Percentiles rank a stretch among this genome's conserved stretches.
phyloP scores from a whole-genome alignment of 2,888 invertebrate genomes.

The Lepidocyrtoides sp. region DNA sequence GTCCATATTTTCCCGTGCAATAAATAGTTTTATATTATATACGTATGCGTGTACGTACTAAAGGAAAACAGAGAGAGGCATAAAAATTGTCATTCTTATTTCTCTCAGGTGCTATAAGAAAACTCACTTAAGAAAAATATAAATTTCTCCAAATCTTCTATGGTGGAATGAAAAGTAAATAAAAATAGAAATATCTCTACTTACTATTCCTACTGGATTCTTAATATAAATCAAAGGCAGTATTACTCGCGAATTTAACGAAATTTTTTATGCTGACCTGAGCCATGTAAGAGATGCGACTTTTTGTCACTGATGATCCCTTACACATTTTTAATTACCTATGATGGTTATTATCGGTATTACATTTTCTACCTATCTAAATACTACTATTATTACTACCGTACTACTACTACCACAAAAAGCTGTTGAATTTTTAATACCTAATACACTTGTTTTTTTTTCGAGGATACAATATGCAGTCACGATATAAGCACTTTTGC shows the following conservation, averaged over 20 bases:
- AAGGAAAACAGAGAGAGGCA: neutral
- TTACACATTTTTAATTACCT: neutral
- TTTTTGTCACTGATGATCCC: neutral
- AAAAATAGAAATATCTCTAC: neutral
- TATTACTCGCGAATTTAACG: conserved; percentile 29
- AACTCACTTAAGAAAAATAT: neutral
- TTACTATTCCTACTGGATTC: neutral
- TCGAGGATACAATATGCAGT: neutral
- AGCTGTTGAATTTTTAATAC: neutral
- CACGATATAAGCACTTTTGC: conserved; percentile 7
- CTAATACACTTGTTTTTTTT: neutral
- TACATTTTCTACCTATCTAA: conserved; percentile 8
- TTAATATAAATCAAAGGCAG: conserved; percentile 14
- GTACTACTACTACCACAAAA: neutral
- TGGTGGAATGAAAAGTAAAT: conserved; percentile 15
- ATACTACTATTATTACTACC: neutral
- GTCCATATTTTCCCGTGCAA: conserved; percentile 43
- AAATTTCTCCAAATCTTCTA: neutral
- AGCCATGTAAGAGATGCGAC: neutral
- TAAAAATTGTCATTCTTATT: neutral
- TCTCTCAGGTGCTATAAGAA: conserved; percentile 33
- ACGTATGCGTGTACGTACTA: neutral
- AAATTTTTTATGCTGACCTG: conserved; percentile 34
- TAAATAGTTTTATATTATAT: conserved; percentile 36
- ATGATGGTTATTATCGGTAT: conserved; percentile 18